Evolutionary conservation across 2,888 invertebrate species (phyloP).

Genomic region (Drosophila kanekoi): DNA sequence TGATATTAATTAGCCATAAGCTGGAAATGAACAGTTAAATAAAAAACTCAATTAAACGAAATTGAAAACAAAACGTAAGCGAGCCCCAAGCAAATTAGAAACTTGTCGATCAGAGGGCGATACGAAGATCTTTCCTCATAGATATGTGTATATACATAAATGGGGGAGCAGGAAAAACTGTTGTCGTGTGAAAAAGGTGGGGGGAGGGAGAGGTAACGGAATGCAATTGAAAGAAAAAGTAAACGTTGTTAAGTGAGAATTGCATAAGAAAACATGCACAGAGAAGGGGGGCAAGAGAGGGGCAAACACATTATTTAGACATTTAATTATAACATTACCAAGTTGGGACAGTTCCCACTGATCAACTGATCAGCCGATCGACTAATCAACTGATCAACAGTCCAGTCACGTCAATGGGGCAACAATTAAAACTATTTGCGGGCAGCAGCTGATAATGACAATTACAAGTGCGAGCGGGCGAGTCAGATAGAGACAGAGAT

Average conservation of each 20-base stretch:
- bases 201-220: not conserved
- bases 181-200: slow-evolving; percentile 50
- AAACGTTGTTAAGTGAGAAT: slow-evolving; percentile 41
- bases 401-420: slow-evolving; percentile 66
- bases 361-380: slow-evolving; percentile 27
- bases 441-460: slow-evolving; percentile 70
- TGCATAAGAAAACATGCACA: slow-evolving; percentile 59
- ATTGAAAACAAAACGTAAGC: slow-evolving; percentile 42
- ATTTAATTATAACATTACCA: slow-evolving; percentile 59
- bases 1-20: slow-evolving; percentile 54
- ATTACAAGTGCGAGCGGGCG: slow-evolving; percentile 42
- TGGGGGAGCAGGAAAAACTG: slow-evolving; percentile 14
- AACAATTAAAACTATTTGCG: slow-evolving; percentile 75
- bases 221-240: slow-evolving; percentile 49
- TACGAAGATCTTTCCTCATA: slow-evolving; percentile 38
- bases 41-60: slow-evolving; percentile 57
- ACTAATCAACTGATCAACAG: slow-evolving; percentile 38
- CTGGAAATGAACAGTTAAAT: slow-evolving; percentile 21
- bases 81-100: slow-evolving; percentile 52
- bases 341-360: slow-evolving; percentile 35
- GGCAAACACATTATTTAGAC: slow-evolving; percentile 46
- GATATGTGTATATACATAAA: slow-evolving; percentile 14
- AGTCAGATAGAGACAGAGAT: not conserved
- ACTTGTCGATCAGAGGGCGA: slow-evolving; percentile 50
- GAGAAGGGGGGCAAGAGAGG: not conserved